These are phyloP conservation scores for Phengaris arion DNA, from an alignment of 2,888 invertebrate genomes.

Conservation along the genomic window DNA sequence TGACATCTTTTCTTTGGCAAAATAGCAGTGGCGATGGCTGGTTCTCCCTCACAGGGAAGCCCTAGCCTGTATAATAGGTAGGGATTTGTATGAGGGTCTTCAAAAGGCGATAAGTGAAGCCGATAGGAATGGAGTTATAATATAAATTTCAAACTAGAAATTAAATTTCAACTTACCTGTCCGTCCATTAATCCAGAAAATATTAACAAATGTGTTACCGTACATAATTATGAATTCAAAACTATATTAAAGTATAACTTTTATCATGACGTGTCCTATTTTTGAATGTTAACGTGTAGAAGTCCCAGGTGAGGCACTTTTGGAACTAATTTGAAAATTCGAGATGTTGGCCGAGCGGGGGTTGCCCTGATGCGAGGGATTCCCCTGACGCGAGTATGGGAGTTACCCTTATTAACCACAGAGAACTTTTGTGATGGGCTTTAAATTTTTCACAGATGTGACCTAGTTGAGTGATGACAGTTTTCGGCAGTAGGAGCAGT, in stretches of 20 bases:
- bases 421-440: constrained; percentile 13
- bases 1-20: not conserved
- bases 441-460: constrained; percentile 18
- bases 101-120: no score
- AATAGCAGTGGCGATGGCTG: not conserved
- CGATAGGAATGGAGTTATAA: no score
- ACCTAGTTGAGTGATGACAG: not conserved
- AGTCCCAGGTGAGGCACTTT: constrained; percentile 7
- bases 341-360: constrained; percentile 8
- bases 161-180: no score
- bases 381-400: not conserved
- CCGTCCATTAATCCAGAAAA: not conserved
- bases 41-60: no score
- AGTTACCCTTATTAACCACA: constrained; percentile 15
- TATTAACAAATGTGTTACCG: not conserved
- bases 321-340: constrained; percentile 24
- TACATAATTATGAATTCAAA: not conserved
- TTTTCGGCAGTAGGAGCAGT: not conserved
- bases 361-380: not conserved
- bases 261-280: not conserved
- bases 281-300: constrained; percentile 7
- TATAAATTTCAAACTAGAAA: no score
- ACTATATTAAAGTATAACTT: constrained; percentile 20
- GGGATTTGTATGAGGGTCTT: no score
- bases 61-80: no score